phyloP scores from a whole-genome alignment of 1,140 invertebrate species.

The Microplitis demolitor region DNA sequence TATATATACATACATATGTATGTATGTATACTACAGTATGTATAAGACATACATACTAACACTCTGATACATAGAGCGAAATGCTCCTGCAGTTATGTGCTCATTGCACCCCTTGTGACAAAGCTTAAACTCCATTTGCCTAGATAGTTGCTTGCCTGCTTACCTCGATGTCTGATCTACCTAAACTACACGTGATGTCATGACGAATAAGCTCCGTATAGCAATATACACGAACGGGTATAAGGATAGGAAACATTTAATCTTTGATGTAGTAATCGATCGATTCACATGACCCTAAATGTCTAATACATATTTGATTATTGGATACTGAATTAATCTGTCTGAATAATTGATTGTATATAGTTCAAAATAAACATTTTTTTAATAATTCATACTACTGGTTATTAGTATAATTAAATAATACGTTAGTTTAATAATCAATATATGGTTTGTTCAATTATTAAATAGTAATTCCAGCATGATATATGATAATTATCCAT shows the following conservation, averaged over 20 bases:
- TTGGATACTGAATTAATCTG: neutral
- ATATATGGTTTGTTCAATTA: too few species aligned
- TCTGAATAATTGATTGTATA: too few species aligned
- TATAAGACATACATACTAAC: neutral
- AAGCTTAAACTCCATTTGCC: constrained; percentile 19
- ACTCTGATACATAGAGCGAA: neutral
- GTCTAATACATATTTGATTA: constrained; percentile 10
- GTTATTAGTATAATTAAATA: too few species aligned
- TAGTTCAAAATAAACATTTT: too few species aligned
- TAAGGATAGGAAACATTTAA: neutral
- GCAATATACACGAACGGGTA: neutral
- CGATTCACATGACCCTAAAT: constrained; percentile 9
- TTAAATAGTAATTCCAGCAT: too few species aligned
- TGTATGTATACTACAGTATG: neutral
- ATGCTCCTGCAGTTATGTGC: constrained; percentile 22
- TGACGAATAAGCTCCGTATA: neutral
- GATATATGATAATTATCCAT: too few species aligned
- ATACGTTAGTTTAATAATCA: too few species aligned
- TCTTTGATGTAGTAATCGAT: constrained; percentile 17
- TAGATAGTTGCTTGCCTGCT: neutral
- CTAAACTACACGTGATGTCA: neutral
- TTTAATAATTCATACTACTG: too few species aligned
- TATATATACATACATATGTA: neutral
- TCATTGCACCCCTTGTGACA: constrained; percentile 25
- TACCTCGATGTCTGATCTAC: constrained; percentile 14